Evolutionary conservation across 2,113 vertebrate genomes (phyloP).

Genomic region (Acrocephalus kingi): DNA sequence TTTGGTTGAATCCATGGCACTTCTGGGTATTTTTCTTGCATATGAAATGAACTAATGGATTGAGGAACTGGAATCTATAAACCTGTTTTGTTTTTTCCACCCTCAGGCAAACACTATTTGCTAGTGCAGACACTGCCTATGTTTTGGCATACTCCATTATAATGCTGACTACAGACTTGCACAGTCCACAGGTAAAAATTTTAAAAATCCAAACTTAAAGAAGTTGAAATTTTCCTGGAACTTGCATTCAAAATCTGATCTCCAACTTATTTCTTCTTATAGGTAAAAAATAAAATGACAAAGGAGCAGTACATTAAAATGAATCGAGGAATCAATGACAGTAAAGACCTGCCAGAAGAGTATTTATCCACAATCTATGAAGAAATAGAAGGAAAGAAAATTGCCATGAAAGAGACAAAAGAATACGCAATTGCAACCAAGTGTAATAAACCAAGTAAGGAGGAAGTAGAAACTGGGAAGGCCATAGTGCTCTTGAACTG

Average conservation of each 20-base stretch:
- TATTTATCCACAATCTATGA: slow-evolving; percentile 95
- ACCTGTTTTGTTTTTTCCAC: neutral
- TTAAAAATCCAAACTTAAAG: neutral
- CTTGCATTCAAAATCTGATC: neutral
- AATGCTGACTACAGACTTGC: slow-evolving; percentile 97
- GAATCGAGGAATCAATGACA: slow-evolving; percentile 98
- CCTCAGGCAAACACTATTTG: slow-evolving; percentile 92
- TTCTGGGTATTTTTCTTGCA: neutral
- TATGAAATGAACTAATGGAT: neutral
- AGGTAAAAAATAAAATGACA: slow-evolving; percentile 99
- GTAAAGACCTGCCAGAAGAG: slow-evolving; percentile 95
- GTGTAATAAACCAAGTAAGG: slow-evolving; percentile 92
- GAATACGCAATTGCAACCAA: slow-evolving; percentile 91
- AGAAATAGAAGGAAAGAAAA: slow-evolving; percentile 97
- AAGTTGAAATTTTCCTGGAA: neutral
- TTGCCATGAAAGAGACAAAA: slow-evolving; percentile 96
- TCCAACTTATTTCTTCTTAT: neutral
- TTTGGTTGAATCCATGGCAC: neutral
- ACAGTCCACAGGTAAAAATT: slow-evolving; percentile 91
- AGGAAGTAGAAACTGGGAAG: neutral
- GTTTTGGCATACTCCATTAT: slow-evolving; percentile 97
- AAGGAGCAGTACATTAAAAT: slow-evolving; percentile 99
- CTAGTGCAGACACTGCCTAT: slow-evolving; percentile 98
- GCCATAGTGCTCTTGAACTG: neutral
- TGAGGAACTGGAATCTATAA: neutral